Conservation (phyloP, 2,797 vertebrate species). For the Lepilemur septentrionalis region DNA sequence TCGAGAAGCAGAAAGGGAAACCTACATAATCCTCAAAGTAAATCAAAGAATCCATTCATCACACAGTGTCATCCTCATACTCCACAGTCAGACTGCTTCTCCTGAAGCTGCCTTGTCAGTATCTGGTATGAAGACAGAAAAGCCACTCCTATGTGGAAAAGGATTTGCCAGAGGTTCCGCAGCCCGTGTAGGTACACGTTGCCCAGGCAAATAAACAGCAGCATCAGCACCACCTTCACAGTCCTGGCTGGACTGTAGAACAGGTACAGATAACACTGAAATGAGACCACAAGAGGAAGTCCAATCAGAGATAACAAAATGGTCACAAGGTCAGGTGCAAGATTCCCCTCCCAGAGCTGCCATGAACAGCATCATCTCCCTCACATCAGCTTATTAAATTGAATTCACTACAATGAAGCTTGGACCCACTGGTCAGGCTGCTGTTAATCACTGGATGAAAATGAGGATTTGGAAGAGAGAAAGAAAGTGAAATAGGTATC, state of each 20-base stretch:
- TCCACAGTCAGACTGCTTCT: conserved; percentile 89
- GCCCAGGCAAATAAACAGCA: conserved; percentile 89
- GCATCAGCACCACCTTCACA: conserved; percentile 87
- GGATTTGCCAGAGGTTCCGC: conserved; percentile 93
- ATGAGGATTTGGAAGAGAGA: background rate
- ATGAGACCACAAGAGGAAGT: conserved; percentile 21
- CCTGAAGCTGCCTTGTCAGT: conserved; percentile 89
- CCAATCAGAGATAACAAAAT: background rate
- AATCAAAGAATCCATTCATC: background rate
- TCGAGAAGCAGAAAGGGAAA: background rate
- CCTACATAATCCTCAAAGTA: background rate
- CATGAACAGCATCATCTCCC: rapidly evolving
- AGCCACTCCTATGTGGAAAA: conserved; percentile 93
- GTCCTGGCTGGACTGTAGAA: conserved; percentile 92
- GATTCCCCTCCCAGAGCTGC: background rate
- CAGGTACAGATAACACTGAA: conserved; percentile 95
- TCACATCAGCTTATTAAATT: background rate
- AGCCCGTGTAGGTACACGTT: conserved; percentile 91
- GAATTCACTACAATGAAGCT: background rate
- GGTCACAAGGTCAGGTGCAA: rapidly evolving
- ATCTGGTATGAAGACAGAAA: conserved; percentile 91
- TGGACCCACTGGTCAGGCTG: background rate
- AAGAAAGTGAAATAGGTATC: background rate
- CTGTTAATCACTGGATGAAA: background rate
- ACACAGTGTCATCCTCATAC: conserved; percentile 84